phyloP scores from a whole-genome alignment of 2,113 vertebrate genomes.

The Halichoerus grypus region DNA sequence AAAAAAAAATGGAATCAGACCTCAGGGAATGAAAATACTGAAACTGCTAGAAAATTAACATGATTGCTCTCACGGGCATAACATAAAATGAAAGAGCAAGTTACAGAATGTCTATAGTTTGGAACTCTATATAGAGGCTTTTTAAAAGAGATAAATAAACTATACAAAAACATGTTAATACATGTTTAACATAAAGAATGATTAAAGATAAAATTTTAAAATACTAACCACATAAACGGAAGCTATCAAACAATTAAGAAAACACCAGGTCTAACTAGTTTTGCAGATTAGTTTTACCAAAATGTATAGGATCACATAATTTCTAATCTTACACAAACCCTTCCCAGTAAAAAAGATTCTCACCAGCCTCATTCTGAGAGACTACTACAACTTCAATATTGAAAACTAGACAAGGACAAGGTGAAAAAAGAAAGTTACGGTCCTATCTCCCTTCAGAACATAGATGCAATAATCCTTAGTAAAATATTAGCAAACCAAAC shows the following conservation, averaged over 20 bases:
- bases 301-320: neutral
- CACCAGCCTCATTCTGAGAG: neutral
- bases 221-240: neutral
- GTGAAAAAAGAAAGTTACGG: neutral
- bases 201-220: conserved; percentile 14
- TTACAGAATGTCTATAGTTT: neutral
- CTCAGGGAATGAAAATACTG: neutral
- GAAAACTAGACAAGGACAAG: conserved; percentile 1
- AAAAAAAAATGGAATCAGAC: neutral
- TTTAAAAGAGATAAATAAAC: neutral
- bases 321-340: neutral
- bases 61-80: neutral
- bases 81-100: neutral
- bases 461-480: neutral
- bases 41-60: neutral
- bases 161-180: neutral
- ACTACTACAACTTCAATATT: neutral
- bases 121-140: neutral
- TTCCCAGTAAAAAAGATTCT: neutral
- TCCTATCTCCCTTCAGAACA: neutral
- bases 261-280: neutral
- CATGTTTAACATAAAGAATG: neutral
- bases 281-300: neutral
- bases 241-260: conserved; percentile 1
- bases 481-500: conserved; percentile 29